A percentile compares a stretch with the other conserved stretches of the same genome.
These are phyloP conservation scores for Coenonympha arcania DNA, from an alignment of 2,888 invertebrate genomes.

Conservation along the genomic window DNA sequence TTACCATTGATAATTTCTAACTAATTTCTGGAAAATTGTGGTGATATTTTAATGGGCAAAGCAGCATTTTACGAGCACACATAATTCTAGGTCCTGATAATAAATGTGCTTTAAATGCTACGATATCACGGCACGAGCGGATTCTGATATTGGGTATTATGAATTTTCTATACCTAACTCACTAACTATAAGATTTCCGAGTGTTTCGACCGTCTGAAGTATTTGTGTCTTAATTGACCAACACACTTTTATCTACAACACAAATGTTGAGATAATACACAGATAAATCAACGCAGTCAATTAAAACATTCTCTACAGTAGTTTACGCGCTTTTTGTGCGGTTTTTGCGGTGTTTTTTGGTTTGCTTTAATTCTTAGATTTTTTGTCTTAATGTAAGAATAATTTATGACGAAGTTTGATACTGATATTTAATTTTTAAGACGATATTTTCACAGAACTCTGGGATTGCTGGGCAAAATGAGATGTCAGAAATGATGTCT, in stretches of 20 bases:
- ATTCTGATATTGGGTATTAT: conserved; percentile 50
- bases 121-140: conserved; percentile 61
- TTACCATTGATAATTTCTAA: too few species aligned
- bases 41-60: too few species aligned
- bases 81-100: conserved; percentile 58
- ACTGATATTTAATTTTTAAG: too few species aligned
- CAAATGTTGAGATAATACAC: neutral
- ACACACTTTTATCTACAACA: neutral
- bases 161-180: conserved; percentile 45
- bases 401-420: too few species aligned
- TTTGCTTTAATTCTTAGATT: too few species aligned
- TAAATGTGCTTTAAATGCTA: conserved; percentile 71
- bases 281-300: neutral
- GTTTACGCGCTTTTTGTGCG: too few species aligned
- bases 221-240: conserved; percentile 16
- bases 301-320: neutral
- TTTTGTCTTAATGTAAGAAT: too few species aligned
- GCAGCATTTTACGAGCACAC: conserved; percentile 53
- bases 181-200: conserved; percentile 19
- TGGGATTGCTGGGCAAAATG: too few species aligned
- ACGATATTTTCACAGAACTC: too few species aligned
- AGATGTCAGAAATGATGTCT: too few species aligned
- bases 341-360: too few species aligned
- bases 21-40: too few species aligned
- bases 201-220: conserved; percentile 11